Evolutionary conservation across 2,113 vertebrate genomes (phyloP).

Genomic region (Electrona antarctica): DNA sequence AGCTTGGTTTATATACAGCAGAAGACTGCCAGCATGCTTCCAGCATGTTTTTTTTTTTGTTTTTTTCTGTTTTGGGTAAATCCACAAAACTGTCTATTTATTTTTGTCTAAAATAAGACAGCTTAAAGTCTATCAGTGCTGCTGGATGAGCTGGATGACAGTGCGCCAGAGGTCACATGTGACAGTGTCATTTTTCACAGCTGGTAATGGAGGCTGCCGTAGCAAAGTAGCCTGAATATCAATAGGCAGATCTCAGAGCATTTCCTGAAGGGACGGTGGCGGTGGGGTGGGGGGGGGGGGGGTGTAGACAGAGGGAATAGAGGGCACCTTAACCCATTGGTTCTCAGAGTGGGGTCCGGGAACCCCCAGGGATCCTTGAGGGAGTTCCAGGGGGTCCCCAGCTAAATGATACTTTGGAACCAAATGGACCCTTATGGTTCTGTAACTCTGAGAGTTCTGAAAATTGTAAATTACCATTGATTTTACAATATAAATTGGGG

Average conservation of each 20-base stretch:
- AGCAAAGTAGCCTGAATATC: slow-evolving; percentile 46
- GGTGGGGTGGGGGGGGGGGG: not conserved
- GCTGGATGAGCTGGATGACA: not conserved
- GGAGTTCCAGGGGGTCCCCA: too few species aligned
- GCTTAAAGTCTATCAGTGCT: not conserved
- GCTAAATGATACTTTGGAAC: too few species aligned
- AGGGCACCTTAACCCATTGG: slow-evolving; percentile 40
- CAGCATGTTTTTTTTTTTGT: not conserved
- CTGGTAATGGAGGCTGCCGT: slow-evolving; percentile 35
- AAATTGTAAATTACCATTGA: too few species aligned
- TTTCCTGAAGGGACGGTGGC: not conserved
- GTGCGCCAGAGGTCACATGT: slow-evolving; percentile 46
- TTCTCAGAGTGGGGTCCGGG: too few species aligned
- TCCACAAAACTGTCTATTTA: not conserved
- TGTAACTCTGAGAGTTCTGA: too few species aligned
- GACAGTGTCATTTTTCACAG: slow-evolving; percentile 59
- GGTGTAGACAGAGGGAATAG: not conserved
- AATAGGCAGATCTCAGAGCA: slow-evolving; percentile 40
- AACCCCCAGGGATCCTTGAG: too few species aligned
- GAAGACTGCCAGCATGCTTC: slow-evolving; percentile 11
- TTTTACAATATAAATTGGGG: too few species aligned
- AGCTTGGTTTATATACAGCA: slow-evolving; percentile 1
- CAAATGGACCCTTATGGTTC: too few species aligned
- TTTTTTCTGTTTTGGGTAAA: not conserved
- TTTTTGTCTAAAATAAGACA: slow-evolving; percentile 17